phyloP scores from a whole-genome alignment of 1,140 invertebrate genomes.

The Harpegnathos saltator region DNA sequence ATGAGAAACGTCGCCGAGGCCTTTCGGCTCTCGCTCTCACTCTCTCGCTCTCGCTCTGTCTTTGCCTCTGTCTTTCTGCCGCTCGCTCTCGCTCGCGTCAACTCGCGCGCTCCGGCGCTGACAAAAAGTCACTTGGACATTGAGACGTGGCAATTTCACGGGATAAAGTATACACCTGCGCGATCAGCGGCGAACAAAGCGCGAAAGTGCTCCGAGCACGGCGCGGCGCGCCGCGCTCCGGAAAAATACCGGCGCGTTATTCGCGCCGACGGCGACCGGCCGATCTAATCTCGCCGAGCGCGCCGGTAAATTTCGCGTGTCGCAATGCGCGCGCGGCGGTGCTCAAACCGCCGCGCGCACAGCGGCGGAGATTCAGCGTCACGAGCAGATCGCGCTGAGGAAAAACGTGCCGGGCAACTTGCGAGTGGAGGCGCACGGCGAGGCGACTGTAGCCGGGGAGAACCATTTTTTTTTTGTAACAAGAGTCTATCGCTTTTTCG shows the following conservation, averaged over 20 bases:
- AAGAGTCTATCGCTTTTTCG: too few relatives aligned
- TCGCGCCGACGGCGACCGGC: background rate
- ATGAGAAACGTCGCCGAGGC: slow-evolving; percentile 73
- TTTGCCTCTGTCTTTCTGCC: too few relatives aligned
- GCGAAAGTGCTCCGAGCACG: background rate
- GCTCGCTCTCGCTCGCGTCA: background rate
- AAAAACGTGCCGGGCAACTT: too few relatives aligned
- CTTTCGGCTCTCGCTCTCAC: too few relatives aligned
- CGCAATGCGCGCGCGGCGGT: background rate
- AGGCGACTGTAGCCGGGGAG: too few relatives aligned
- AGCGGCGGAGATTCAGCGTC: too few relatives aligned
- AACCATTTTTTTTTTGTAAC: too few relatives aligned
- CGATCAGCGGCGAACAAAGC: slow-evolving; percentile 40
- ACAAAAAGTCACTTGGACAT: slow-evolving; percentile 21
- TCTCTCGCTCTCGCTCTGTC: background rate
- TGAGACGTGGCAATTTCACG: slow-evolving; percentile 30
- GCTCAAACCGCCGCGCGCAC: too few relatives aligned
- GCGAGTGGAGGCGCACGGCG: too few relatives aligned
- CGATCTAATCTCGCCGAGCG: slow-evolving; percentile 12
- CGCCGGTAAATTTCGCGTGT: background rate
- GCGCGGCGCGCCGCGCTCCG: too few relatives aligned
- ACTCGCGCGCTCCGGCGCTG: background rate
- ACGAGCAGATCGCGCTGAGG: too few relatives aligned
- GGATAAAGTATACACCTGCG: slow-evolving; percentile 33
- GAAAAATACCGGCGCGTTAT: slow-evolving; percentile 21